A percentile compares a stretch with the other conserved stretches of the same genome.
Evolutionary conservation across 2,113 vertebrate species (phyloP).

Genomic region (Apodemus sylvaticus): DNA sequence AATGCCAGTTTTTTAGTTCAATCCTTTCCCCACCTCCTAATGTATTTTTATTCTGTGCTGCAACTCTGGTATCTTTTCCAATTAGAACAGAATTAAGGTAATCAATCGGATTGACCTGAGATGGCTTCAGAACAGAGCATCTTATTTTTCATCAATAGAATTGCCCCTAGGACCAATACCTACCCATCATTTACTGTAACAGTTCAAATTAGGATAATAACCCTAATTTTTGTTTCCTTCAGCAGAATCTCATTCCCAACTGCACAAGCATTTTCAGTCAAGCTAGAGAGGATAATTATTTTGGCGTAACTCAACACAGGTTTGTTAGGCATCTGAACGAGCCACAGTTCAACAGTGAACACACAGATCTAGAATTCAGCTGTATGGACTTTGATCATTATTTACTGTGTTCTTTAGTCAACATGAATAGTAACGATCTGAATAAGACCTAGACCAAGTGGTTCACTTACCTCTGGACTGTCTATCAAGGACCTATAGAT

Average conservation of each 20-base stretch:
- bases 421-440: not conserved
- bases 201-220: not conserved
- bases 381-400: not conserved
- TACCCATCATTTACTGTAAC: not conserved
- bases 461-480: not conserved
- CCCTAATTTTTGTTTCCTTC: not conserved
- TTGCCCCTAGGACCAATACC: not conserved
- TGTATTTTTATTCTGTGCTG: not conserved
- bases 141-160: not conserved
- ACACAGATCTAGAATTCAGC: not conserved
- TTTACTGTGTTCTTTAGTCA: conserved; percentile 3
- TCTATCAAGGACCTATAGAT: not conserved
- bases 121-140: not conserved
- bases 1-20: not conserved
- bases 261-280: not conserved
- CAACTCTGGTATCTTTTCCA: not conserved
- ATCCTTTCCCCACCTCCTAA: not conserved
- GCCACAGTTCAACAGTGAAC: not conserved
- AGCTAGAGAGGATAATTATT: not conserved
- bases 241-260: not conserved
- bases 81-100: not conserved
- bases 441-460: not conserved
- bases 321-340: not conserved
- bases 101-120: not conserved
- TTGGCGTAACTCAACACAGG: not conserved